A percentile compares a stretch with the other conserved stretches of the same genome.
Evolutionary conservation across 2,888 invertebrate species (phyloP).

Genomic region (Iphiclides podalirius): DNA sequence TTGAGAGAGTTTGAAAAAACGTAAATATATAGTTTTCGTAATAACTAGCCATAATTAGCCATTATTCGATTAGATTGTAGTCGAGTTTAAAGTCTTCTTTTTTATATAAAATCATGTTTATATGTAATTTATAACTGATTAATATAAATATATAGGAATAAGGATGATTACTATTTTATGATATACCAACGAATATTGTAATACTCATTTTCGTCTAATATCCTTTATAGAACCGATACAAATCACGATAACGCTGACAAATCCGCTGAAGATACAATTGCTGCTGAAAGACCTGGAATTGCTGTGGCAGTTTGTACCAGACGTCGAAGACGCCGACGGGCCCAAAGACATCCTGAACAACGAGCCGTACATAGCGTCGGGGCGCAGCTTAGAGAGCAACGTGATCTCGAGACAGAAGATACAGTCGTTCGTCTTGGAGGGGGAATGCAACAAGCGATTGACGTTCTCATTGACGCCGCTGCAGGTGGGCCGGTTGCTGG

Average conservation of each 20-base stretch:
- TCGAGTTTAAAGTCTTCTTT: too few species aligned
- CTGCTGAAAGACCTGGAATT: conserved; percentile 85
- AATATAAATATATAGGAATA: too few species aligned
- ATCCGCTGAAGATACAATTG: conserved; percentile 87
- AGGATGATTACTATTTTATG: too few species aligned
- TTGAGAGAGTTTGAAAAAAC: too few species aligned
- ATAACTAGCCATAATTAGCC: too few species aligned
- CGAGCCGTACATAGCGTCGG: conserved; percentile 53
- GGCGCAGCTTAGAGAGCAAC: conserved; percentile 49
- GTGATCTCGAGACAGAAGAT: conserved; percentile 80
- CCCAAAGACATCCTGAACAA: conserved; percentile 45
- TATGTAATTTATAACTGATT: too few species aligned
- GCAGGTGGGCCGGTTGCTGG: conserved; percentile 84
- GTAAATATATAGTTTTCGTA: too few species aligned
- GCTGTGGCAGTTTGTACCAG: conserved; percentile 83
- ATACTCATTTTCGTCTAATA: too few species aligned
- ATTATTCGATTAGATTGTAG: too few species aligned
- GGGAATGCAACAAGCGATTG: conserved; percentile 81
- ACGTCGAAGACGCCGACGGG: conserved; percentile 40
- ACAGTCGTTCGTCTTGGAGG: conserved; percentile 78
- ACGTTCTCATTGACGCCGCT: conserved; percentile 87
- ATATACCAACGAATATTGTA: too few species aligned
- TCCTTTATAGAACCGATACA: conserved; percentile 87
- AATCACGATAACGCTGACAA: conserved; percentile 86
- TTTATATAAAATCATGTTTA: too few species aligned